Base-by-base conservation (phyloP, 2,797 vertebrate genomes). In the Lepilemur septentrionalis region DNA sequence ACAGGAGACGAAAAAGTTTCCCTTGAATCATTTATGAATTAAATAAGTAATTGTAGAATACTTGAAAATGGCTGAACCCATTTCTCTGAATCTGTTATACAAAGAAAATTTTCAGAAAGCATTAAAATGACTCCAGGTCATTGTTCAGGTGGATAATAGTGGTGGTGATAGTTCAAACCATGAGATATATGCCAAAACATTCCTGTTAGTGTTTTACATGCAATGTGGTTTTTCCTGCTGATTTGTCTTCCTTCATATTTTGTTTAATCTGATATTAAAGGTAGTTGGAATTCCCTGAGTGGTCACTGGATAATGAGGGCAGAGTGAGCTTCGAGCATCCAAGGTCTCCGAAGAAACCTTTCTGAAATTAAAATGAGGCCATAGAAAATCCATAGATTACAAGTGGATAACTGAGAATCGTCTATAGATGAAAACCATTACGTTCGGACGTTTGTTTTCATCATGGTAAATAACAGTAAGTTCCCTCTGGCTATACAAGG, bases 211-310 rank as follows among this genome's bases (percentile, higher is more conserved):
- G 57, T 75, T 94, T 94, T 48, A 30, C 55, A 52, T 63, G 15
- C 28, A 18, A 3, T 46, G 6, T 32, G 35, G 43, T 65, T 88
- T 84, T 78, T 61, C 70, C 50, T 13, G 2, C 38, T 50, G 38
- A 73, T 94, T 94, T 75, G 30, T 93, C 76, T 88, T 72, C 55
- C 30, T 75, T 61, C 11, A 7, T 41, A 61, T 41, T 94, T 96
- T 89, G 38, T 41, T 67, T 72, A 76, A 88, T 84, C 87, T 88
- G 38, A 32, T 90, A 83, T 55, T 95, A 81, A 61, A 50, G 52
- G 11, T 90, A 57, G 43, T 70, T 87, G 80, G 52, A 38, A 85
- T 96, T 97, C 55, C 46, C 35, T 63, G 57, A 43, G 22, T 67
- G 25, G 20, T 76, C 52, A 59, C 67, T 93, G 80, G 84, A 50